These are phyloP conservation scores for Nothobranchius kuhntae DNA, from an alignment of 2,113 vertebrate species.

Conservation along the genomic window DNA sequence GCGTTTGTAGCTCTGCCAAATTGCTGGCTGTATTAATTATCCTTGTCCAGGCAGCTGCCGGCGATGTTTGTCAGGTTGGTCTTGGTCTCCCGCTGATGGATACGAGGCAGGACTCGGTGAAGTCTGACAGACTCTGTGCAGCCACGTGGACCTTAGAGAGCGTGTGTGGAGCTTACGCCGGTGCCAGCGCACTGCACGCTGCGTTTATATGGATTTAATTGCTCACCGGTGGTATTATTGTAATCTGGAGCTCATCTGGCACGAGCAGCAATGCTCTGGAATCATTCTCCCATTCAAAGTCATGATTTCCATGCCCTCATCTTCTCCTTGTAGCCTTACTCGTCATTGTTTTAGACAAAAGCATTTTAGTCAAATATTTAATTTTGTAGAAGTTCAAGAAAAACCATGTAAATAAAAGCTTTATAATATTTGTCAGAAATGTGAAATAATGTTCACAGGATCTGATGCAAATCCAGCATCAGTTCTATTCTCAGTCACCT, in stretches of 20 bases:
- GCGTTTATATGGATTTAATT: constrained; percentile 71
- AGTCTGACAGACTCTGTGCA: constrained; percentile 29
- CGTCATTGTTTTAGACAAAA: constrained; percentile 15
- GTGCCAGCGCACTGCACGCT: constrained; percentile 62
- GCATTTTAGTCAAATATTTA: constrained; percentile 16
- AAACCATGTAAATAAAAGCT: not conserved
- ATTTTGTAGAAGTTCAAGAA: constrained; percentile 6
- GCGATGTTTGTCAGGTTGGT: constrained; percentile 85
- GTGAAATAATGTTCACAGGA: not conserved
- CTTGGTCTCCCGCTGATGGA: constrained; percentile 64
- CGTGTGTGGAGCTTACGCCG: constrained; percentile 39
- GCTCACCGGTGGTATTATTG: constrained; percentile 64
- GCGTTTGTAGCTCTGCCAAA: constrained; percentile 78
- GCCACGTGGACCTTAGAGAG: constrained; percentile 14
- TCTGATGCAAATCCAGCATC: constrained; percentile 9
- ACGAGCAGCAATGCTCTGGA: constrained; percentile 32
- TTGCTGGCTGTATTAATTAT: constrained; percentile 82
- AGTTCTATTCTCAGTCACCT: constrained; percentile 19
- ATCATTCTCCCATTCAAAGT: constrained; percentile 45
- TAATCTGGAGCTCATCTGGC: constrained; percentile 74
- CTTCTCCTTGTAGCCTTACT: constrained; percentile 35
- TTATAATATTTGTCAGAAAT: not conserved
- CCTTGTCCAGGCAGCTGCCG: constrained; percentile 81
- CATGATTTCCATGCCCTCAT: constrained; percentile 56
- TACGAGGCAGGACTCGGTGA: constrained; percentile 50